Conservation (phyloP, 1,140 invertebrate species). For the Microvelia longipes region DNA sequence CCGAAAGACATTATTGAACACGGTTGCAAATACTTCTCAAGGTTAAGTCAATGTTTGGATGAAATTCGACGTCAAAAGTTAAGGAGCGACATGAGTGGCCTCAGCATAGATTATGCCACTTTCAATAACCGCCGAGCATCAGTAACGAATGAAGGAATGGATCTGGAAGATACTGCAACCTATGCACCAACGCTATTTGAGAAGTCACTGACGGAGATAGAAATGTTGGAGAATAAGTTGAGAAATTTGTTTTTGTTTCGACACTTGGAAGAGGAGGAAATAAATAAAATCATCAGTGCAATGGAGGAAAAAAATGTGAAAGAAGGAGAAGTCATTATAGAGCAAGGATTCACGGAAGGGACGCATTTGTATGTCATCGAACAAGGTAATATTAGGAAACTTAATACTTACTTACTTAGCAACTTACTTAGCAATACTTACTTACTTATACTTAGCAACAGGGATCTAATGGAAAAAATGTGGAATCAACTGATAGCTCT, state of each 20-base stretch:
- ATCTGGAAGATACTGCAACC: background rate
- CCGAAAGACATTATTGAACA: too few species aligned
- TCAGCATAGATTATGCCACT: too few species aligned
- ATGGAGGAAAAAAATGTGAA: conserved; percentile 42
- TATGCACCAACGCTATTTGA: background rate
- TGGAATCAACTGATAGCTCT: too few species aligned
- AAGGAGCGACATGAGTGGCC: too few species aligned
- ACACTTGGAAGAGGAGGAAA: background rate
- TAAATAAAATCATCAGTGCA: conserved; percentile 36
- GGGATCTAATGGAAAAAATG: too few species aligned
- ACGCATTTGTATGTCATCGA: conserved; percentile 96
- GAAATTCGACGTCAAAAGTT: too few species aligned
- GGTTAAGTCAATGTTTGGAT: too few species aligned
- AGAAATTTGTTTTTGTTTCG: background rate
- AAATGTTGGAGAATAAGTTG: background rate
- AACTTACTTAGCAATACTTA: too few species aligned
- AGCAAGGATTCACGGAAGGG: conserved; percentile 19
- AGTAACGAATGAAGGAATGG: background rate
- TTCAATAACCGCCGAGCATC: background rate
- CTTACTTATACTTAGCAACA: too few species aligned
- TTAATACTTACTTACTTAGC: too few species aligned
- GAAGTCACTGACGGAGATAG: background rate
- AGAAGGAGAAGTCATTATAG: conserved; percentile 40
- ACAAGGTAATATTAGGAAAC: too few species aligned
- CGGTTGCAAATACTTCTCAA: too few species aligned